Evolutionary conservation across 2,797 vertebrate species (phyloP), one percentile per base, ranked within the genome.

Genomic region (Rhinatrema bivittatum): DNA sequence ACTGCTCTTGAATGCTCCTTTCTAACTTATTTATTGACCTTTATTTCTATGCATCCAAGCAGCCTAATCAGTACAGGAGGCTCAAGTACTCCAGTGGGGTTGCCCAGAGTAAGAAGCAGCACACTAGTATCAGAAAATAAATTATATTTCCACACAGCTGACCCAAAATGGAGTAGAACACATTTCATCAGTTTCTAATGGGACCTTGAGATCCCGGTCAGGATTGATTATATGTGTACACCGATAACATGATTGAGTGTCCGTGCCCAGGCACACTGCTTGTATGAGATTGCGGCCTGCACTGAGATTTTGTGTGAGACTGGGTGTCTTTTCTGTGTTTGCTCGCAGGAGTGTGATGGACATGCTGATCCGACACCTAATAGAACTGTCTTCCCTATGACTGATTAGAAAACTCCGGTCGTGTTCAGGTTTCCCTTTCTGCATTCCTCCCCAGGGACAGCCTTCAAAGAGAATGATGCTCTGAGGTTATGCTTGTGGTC

Each of bases 61-160:
- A n/a, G n/a, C n/a, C n/a, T n/a, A n/a, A n/a, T 46, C 31, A 25
- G 59, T 52, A 52, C 45, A 3, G 26, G 6, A 3, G 40, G 32
- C 45, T 62, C n/a, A 29, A 10, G 30, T 46, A 32, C 50, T 72
- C 60, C 38, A 42, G 67, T 57, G 64, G 50, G 34, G 53, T 69
- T 53, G 2, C 36, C 24, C 37, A 68, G 48, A 63, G 66, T 68
- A 58, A 67, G 38, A 2, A 9, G 50, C 42, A 10, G 61, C 47
- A 33, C 70, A 75, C 54, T 67, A 72, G 46, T 78, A 70, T 25
- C 59, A 50, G 65, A 55, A 45, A 70, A 58, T 63, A 79, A 68
- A 77, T 66, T 44, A 36, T 2, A 7, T 68, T 69, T 59, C 55
- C 4, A 4, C 9, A 2, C 35, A 29, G 55, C 61, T 61, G 66